Evolutionary conservation across 2,113 vertebrate species (phyloP).

Genomic region (Pseudorasbora parva): DNA sequence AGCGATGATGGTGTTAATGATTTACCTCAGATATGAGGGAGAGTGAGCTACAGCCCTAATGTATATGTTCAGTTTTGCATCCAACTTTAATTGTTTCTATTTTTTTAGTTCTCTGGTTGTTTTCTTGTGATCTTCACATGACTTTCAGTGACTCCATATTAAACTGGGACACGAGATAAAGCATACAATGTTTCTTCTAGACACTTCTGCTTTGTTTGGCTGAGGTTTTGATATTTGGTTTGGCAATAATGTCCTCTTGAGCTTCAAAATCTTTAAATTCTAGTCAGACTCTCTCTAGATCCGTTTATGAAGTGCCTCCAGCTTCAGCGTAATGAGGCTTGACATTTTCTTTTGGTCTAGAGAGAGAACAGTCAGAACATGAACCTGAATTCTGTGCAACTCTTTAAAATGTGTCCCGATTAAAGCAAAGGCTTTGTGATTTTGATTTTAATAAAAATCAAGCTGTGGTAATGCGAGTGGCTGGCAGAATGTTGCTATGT

Average conservation of each 20-base stretch:
- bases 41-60: no score
- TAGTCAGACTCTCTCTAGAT: background rate
- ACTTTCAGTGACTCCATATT: background rate
- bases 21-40: no score
- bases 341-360: constrained; percentile 3
- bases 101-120: no score
- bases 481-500: no score
- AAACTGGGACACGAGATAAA: background rate
- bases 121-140: background rate
- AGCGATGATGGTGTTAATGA: no score
- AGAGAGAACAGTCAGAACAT: background rate
- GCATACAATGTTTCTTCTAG: background rate
- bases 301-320: background rate
- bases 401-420: background rate
- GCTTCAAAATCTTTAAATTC: background rate
- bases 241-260: background rate
- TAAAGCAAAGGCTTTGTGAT: background rate
- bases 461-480: no score
- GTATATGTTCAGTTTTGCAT: no score
- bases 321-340: background rate
- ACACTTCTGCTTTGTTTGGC: background rate
- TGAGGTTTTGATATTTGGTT: background rate
- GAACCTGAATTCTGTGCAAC: background rate
- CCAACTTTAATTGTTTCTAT: background rate
- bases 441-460: background rate